Conservation (phyloP, 2,888 invertebrate species). For the Acleris sparsana region DNA sequence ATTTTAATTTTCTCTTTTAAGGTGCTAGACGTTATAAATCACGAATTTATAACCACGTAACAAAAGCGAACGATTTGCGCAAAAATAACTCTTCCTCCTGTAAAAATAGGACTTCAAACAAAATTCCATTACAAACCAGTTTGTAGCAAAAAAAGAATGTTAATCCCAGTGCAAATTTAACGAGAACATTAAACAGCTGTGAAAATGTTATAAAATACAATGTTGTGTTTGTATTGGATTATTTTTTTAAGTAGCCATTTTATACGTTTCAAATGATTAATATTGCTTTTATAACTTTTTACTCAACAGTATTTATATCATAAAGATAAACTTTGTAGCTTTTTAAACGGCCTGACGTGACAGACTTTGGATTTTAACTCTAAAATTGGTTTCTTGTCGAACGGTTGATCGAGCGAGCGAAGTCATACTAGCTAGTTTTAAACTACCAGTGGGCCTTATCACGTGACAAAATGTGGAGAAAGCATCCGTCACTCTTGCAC, state of each 20-base stretch:
- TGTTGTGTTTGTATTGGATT: conserved; percentile 19
- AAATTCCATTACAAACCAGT: conserved; percentile 2
- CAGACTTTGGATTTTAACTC: no score
- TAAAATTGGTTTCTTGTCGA: no score
- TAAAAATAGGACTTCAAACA: not conserved
- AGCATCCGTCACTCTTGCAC: no score
- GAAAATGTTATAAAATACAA: conserved; percentile 28
- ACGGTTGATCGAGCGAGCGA: no score
- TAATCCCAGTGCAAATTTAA: conserved; percentile 17
- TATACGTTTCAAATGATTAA: conserved; percentile 19
- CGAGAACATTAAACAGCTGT: conserved; percentile 27
- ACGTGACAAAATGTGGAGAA: no score
- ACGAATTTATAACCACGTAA: conserved; percentile 34
- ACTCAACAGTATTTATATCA: not conserved
- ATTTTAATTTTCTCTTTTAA: no score
- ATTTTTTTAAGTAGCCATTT: conserved; percentile 25
- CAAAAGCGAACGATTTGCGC: conserved; percentile 4
- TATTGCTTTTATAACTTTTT: conserved; percentile 15
- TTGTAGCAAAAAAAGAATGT: conserved; percentile 41
- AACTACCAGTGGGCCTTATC: no score
- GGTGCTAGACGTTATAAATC: not conserved
- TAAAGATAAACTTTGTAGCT: not conserved
- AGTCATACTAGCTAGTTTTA: no score
- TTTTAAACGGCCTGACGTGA: not conserved
- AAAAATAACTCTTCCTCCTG: not conserved